Base-by-base conservation (phyloP, 2,113 vertebrate species). In the Barbus barbus region DNA sequence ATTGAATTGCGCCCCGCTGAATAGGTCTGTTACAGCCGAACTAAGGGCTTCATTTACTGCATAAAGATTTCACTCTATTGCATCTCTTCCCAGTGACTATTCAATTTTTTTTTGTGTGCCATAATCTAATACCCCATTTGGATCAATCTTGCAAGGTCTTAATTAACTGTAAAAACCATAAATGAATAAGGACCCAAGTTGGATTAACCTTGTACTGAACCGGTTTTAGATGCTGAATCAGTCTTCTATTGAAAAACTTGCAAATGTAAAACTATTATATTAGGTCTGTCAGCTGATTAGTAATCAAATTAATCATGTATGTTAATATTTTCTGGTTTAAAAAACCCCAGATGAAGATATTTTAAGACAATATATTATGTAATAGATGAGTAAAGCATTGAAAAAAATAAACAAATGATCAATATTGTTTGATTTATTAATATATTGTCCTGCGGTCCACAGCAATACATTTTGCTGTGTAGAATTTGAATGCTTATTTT, bases 161-260 rank as follows among this genome's bases (percentile, higher is more conserved):
- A 83, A 77, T 77, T 72, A 56, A 61, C 72, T 83, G 73, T 56
- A n/a, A 46, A 71, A 76, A 78, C 69, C 36, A 18, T 31, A 41
- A 83, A 83, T 65, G 63, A 65, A 77, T 69, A 67, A 86, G 51
- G 24, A 58, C 56, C 26, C 53, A 69, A 74, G n/a, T n/a, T 83
- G 51, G 28, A 77, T 12, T 78, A 31, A 38, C 22, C 51, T 78
- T 60, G 13, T 28, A 38, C 33, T 60, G 75, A 78, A 60, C 53
- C 12, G 24, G 53, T 24, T 38, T 38, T 51, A n/a, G 28, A 77
- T 58, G 51, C 18, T 77, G 28, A 77, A 56, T 58, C 28, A 77
- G 11, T 12, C 24, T 8, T 75, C 14, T 75, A 51, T 9, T 20
- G 24, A 51, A 28, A 46, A 75, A 41, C 5, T 24, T 1, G 65